A percentile compares a stretch with the other conserved stretches of the same genome.
Evolutionary conservation across 2,888 invertebrate species (phyloP).

Genomic region (Drosophila mercatorum): DNA sequence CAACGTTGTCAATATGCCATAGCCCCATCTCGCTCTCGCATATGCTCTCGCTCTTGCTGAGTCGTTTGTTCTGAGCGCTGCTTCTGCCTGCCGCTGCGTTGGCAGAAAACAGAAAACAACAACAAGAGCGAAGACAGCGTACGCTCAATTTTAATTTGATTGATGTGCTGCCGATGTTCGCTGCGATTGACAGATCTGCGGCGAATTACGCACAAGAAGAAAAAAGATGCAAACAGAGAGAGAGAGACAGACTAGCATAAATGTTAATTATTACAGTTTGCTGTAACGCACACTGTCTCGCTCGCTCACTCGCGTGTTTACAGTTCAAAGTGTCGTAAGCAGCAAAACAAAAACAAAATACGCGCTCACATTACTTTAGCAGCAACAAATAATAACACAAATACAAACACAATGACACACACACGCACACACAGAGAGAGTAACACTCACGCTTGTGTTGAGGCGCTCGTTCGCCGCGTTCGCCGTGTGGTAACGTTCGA

Average conservation of each 20-base stretch:
- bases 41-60: constrained; percentile 42
- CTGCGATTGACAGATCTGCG: constrained; percentile 61
- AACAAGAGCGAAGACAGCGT: constrained; percentile 4
- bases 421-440: constrained; percentile 29
- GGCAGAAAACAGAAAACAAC: constrained; percentile 47
- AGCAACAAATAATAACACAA: constrained; percentile 32
- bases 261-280: constrained; percentile 35
- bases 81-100: constrained; percentile 48
- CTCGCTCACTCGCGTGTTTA: constrained; percentile 21
- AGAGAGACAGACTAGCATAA: constrained; percentile 20
- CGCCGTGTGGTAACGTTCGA: constrained; percentile 68
- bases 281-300: constrained; percentile 25
- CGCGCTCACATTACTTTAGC: constrained; percentile 28
- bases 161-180: constrained; percentile 55
- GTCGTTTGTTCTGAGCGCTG: constrained; percentile 41
- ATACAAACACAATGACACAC: constrained; percentile 20
- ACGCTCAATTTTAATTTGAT: constrained; percentile 51
- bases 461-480: constrained; percentile 51
- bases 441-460: constrained; percentile 41
- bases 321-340: constrained; percentile 38
- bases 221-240: constrained; percentile 11
- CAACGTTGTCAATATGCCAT: constrained; percentile 24
- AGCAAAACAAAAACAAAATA: constrained; percentile 3
- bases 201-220: constrained; percentile 44
- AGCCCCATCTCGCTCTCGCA: constrained; percentile 6